Evolutionary conservation across 2,113 vertebrate genomes (phyloP), one percentile per base, ranked within the genome.

Genomic region (Anoplopoma fimbria): DNA sequence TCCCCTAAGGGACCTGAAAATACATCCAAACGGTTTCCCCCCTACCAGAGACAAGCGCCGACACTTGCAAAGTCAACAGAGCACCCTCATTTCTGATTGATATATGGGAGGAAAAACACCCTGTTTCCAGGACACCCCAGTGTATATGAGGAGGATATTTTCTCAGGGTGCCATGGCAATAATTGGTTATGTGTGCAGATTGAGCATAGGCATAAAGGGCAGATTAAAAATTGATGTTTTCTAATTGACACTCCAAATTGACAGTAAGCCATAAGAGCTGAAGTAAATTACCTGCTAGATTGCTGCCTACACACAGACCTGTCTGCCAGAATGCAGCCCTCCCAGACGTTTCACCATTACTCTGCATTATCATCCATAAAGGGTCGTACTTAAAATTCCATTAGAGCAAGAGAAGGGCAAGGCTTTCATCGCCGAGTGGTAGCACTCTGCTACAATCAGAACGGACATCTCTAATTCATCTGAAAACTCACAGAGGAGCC

Each of bases 381-480:
- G 72, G 76, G 23, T 71, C 77, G 90, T 92, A 93, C 93, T 94
- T 93, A 93, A 92, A 91, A 88, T 76, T 82, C 92, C 92, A 94
- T 94, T 94, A 94, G 91, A 75, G 81, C 62, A 68, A 83, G 89
- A 80, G 79, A 55, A 62, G 88, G 77, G 79, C 78, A 60, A 87
- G 81, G 89, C 91, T 92, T 92, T 92, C 90, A 90, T 90, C 64
- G 69, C 76, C 79, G 90, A 93, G 93, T 92, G 92, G 82, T 36
- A 89, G 87, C 93, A 93, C 92, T 93, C 89, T 74, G 63, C 89
- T 82, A 75, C 79, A 90, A 92, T 92, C 84, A 89, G 61, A 82
- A 77, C 42, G 78, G 88, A 92, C 91, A 88, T 82, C 76, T 89
- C 75, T 83, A 78, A 91, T 88, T 92, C 82, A 85, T 77, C 90